phyloP scores from a whole-genome alignment of 1,140 invertebrate species.

The Neelides sp. region DNA sequence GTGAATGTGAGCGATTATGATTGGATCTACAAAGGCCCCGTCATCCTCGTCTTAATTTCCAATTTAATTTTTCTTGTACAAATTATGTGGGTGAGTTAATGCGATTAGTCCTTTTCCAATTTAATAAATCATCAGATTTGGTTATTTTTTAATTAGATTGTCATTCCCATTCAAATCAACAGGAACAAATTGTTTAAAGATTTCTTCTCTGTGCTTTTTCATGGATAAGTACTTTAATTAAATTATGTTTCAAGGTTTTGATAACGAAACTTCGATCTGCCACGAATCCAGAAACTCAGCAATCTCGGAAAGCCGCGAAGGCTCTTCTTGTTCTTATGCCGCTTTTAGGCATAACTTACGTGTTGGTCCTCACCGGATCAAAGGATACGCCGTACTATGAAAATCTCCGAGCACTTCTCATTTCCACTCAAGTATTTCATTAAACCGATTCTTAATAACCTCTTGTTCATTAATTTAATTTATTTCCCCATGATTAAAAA shows the following conservation, averaged over 20 bases:
- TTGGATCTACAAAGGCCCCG: slow-evolving; percentile 66
- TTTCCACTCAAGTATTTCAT: slow-evolving; percentile 79
- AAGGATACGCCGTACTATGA: slow-evolving; percentile 22
- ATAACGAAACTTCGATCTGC: slow-evolving; percentile 81
- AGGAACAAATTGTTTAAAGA: too few relatives aligned
- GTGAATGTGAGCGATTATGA: slow-evolving; percentile 58
- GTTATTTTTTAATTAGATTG: too few relatives aligned
- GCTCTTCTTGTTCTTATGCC: slow-evolving; percentile 75
- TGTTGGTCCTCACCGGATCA: slow-evolving; percentile 61
- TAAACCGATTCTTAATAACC: too few relatives aligned
- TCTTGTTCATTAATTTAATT: too few relatives aligned
- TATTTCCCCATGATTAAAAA: too few relatives aligned
- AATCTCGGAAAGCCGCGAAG: slow-evolving; percentile 77
- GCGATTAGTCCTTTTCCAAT: neutral
- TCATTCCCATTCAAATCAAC: too few relatives aligned
- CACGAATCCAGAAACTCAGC: slow-evolving; percentile 70
- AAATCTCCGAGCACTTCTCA: slow-evolving; percentile 49
- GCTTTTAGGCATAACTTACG: slow-evolving; percentile 73
- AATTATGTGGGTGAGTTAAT: slow-evolving; percentile 78
- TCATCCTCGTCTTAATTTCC: slow-evolving; percentile 54
- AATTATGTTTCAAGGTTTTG: slow-evolving; percentile 65
- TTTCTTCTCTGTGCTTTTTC: too few relatives aligned
- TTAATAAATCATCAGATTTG: neutral
- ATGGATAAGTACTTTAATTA: too few relatives aligned
- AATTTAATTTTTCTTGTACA: slow-evolving; percentile 76